Conservation (phyloP, 1,140 invertebrate species). For the Sitophilus oryzae region DNA sequence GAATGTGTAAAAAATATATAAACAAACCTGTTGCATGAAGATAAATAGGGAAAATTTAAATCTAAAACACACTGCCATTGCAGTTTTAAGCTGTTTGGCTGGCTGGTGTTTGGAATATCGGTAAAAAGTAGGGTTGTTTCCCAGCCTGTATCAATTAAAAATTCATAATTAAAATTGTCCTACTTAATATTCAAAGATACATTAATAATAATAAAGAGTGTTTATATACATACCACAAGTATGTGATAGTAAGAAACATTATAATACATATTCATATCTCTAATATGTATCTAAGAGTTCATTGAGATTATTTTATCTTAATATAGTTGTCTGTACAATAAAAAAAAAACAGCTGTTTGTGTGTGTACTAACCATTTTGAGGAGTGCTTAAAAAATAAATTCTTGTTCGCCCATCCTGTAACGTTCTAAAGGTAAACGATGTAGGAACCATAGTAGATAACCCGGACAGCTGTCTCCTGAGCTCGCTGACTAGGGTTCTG, state of each 20-base stretch:
- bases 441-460: constrained; percentile 72
- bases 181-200: background rate
- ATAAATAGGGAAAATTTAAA: constrained; percentile 61
- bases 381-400: constrained; percentile 87
- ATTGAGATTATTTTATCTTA: too few species aligned
- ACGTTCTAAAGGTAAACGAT: constrained; percentile 69
- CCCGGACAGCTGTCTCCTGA: constrained; percentile 69
- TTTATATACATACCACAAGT: background rate
- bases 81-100: constrained; percentile 48
- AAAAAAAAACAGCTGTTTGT: too few species aligned
- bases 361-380: constrained; percentile 56
- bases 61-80: constrained; percentile 68
- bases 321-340: too few species aligned
- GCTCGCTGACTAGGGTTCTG: constrained; percentile 71
- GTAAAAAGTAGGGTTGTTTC: constrained; percentile 83
- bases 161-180: background rate
- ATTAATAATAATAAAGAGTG: background rate
- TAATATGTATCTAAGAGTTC: too few species aligned
- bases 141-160: constrained; percentile 44
- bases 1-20: background rate
- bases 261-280: background rate
- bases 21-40: constrained; percentile 44
- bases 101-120: constrained; percentile 62
- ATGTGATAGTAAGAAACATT: background rate
- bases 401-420: constrained; percentile 69